These are phyloP conservation scores for Plagodis dolabraria DNA, from an alignment of 2,888 invertebrate genomes.

Conservation along the genomic window DNA sequence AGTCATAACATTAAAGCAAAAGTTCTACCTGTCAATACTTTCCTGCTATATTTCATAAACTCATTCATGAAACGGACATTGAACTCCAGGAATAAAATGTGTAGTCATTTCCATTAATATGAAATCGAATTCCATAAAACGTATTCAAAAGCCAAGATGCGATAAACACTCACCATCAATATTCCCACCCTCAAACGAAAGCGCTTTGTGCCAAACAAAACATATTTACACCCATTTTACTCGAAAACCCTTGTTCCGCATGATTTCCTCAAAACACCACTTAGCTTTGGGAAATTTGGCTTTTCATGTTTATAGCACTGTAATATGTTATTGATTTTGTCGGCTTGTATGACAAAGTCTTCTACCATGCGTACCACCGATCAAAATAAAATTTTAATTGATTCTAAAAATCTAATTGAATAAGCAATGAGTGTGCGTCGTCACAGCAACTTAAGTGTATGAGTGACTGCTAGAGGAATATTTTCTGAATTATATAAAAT, in stretches of 20 bases:
- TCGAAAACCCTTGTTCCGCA: constrained; percentile 18
- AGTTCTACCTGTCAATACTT: too few relatives aligned
- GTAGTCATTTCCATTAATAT: background rate
- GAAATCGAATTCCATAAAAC: background rate
- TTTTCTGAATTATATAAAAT: too few relatives aligned
- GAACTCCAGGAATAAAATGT: background rate
- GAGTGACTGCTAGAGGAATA: too few relatives aligned
- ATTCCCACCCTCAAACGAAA: constrained; percentile 15
- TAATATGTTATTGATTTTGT: constrained; percentile 1
- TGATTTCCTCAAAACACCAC: constrained; percentile 34
- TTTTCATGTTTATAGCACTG: constrained; percentile 10
- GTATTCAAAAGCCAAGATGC: constrained; percentile 8
- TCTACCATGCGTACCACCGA: too few relatives aligned
- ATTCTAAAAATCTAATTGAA: too few relatives aligned
- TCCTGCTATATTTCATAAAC: too few relatives aligned
- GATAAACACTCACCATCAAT: constrained; percentile 16
- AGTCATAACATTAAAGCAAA: too few relatives aligned
- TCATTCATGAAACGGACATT: too few relatives aligned
- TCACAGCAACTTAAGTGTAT: too few relatives aligned
- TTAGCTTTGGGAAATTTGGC: constrained; percentile 13
- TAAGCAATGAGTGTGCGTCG: too few relatives aligned
- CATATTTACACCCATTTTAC: constrained; percentile 22
- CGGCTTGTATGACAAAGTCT: background rate
- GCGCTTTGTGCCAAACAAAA: constrained; percentile 21
- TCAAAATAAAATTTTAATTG: too few relatives aligned